These are phyloP conservation scores for Cheilosia vulpina DNA, from an alignment of 2,888 invertebrate genomes.

Conservation along the genomic window DNA sequence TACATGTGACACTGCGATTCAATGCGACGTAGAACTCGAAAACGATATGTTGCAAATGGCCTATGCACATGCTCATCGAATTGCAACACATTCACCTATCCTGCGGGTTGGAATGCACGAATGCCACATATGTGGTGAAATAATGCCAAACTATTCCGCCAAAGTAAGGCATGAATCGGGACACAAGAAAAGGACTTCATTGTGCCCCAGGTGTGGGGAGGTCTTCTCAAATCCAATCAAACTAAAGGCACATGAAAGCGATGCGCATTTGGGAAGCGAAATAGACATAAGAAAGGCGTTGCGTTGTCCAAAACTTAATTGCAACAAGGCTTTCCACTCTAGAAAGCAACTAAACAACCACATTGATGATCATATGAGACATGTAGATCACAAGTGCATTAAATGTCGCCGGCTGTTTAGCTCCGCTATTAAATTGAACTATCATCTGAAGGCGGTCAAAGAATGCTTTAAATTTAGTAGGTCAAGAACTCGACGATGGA, in stretches of 20 bases:
- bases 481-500: background rate
- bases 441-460: conserved; percentile 18
- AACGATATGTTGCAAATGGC: background rate
- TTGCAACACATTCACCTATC: background rate
- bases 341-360: conserved; percentile 41
- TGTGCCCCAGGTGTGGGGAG: conserved; percentile 49
- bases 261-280: background rate
- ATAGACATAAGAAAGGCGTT: conserved; percentile 42
- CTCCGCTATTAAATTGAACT: conserved; percentile 27
- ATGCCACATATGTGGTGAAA: conserved; percentile 59
- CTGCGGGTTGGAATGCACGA: conserved; percentile 29
- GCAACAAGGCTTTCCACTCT: conserved; percentile 57
- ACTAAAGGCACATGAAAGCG: conserved; percentile 24
- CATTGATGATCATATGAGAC: conserved; percentile 43
- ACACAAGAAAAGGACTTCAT: conserved; percentile 28
- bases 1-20: conserved; percentile 4
- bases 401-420: conserved; percentile 38
- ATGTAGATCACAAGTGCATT: conserved; percentile 40
- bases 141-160: conserved; percentile 10
- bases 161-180: conserved; percentile 24
- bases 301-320: conserved; percentile 60
- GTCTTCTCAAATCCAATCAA: conserved; percentile 18
- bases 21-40: conserved; percentile 38
- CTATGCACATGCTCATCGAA: background rate
- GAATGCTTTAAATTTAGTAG: conserved; percentile 44